Percentiles rank a stretch among this genome's conserved stretches.
phyloP scores from a whole-genome alignment of 2,888 invertebrate species.

The Trimorus sp. region DNA sequence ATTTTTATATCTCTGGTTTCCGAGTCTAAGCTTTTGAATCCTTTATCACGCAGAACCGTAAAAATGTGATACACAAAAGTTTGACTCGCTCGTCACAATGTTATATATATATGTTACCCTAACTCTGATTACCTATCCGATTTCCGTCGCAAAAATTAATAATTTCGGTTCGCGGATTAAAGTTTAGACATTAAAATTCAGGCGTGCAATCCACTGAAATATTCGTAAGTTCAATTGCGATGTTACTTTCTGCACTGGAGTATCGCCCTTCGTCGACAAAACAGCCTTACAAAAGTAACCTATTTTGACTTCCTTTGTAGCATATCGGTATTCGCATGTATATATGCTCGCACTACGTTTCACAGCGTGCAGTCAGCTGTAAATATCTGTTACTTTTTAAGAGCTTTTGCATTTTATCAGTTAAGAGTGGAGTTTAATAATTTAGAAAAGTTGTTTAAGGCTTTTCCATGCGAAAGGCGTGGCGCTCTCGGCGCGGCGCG shows the following conservation, averaged over 20 bases:
- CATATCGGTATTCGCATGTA: slow-evolving; percentile 15
- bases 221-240: slow-evolving; percentile 8
- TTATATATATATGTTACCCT: too few species aligned
- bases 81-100: too few species aligned
- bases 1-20: slow-evolving; percentile 44
- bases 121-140: too few species aligned
- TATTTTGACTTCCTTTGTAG: slow-evolving; percentile 56
- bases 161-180: slow-evolving; percentile 4
- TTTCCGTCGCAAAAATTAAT: not conserved
- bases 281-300: slow-evolving; percentile 47
- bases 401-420: slow-evolving; percentile 49
- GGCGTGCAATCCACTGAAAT: not conserved
- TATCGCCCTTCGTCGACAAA: slow-evolving; percentile 25
- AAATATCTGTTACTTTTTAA: slow-evolving; percentile 57
- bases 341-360: slow-evolving; percentile 21
- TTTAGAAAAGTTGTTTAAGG: slow-evolving; percentile 24
- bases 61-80: too few species aligned
- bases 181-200: not conserved
- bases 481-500: too few species aligned
- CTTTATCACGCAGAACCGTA: slow-evolving; percentile 9
- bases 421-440: slow-evolving; percentile 36
- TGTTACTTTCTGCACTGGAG: slow-evolving; percentile 26
- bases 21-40: slow-evolving; percentile 26
- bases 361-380: slow-evolving; percentile 40
- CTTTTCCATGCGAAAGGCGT: not conserved